Base-by-base conservation (phyloP, 1,140 invertebrate genomes). In the Monochamus saltuarius region DNA sequence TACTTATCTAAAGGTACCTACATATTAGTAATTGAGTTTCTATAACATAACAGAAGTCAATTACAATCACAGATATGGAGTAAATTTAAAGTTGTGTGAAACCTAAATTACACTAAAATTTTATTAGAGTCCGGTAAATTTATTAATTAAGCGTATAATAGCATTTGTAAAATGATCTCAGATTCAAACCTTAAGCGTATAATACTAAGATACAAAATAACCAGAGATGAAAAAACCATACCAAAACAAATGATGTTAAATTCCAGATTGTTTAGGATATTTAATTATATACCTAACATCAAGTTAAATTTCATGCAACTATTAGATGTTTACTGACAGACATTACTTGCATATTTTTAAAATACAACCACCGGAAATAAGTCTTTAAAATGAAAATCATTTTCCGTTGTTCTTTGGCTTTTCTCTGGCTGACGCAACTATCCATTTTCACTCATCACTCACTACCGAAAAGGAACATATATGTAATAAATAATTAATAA, bases 21-120 rank as follows among this genome's bases (percentile, higher is more conserved):
- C 46, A n/a, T 43, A 16, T 46, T 54, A 35, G 29, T 35, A 45
- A 61, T 46, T 42, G 36, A 42, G 42, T 16, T 34, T 54, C 9
- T 46, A 56, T 54, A 47, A 47, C 17, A 46, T 51, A 14, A 50
- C 35, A 51, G 19, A 43, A 17, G 39, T 47, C 42, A 49, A 19
- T 49, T 56, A 56, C 40, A 47, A 69, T 69, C 67, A 69, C 67
- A 69, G 67, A 69, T 69, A 69, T 57, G 62, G 56, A 69, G 60
- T 62, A 67, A 69, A 50, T 64, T 49, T 61, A 29, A 61, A 54
- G 64, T 54, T 52, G 43, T 62, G 39, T 38, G 34, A 56, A 59
- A 55, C 53, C 52, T 51, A 64, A 36, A 64, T 55, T 58, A 57
- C 16, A 16, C 46, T 54, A 49, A 39, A 47, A 54, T 53, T 59